Base-by-base conservation (phyloP, 1,140 invertebrate genomes). In the Pantala flavescens region DNA sequence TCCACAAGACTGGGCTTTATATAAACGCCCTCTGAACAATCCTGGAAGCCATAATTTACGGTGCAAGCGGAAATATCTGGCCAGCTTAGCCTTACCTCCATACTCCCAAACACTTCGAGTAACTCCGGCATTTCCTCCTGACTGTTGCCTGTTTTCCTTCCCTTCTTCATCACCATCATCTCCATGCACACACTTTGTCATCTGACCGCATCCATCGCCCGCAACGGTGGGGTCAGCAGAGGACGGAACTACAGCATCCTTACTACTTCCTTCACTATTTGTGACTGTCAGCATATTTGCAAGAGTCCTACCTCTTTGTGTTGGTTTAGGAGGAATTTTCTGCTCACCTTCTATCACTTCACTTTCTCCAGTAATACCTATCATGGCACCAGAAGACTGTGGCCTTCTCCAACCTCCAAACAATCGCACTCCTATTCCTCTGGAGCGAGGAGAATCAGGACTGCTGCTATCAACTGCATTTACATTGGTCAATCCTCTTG, bases 401-500 rank as follows among this genome's bases (percentile, higher is more conserved):
- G 49, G 49, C 12, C 49, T 16, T 63, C 49, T 16, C 49, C 49
- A 63, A 21, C 49, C 49, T 21, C 49, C 49, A 21, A 63, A 63
- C 5, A 63, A 21, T 21, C 49, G 49, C 49, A 63, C 49, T 5
- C 49, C 49, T 16, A 63, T 63, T 5, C 49, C n/a, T 21, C 16
- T 3, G 49, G 49, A 63, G 49, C 49, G 49, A 21, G 49, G 49
- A 16, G 49, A 63, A 21, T 63, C 49, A 21, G 14, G 16, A 14
- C 16, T 16, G 49, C n/a, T 63, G 23, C 24, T 71, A 19, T 23
- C n/a, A 43, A 14, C 23, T 7, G 49, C 43, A 23, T 70, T 74
- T 75, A 78, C 63, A 80, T 77, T 43, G 74, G 74, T 80, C 79
- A 77, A 43, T 79, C 72, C 79, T 79, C 76, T 75, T 80, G 78